These are phyloP conservation scores for Podarcis muralis DNA, from an alignment of 2,113 vertebrate genomes.

Conservation along the genomic window DNA sequence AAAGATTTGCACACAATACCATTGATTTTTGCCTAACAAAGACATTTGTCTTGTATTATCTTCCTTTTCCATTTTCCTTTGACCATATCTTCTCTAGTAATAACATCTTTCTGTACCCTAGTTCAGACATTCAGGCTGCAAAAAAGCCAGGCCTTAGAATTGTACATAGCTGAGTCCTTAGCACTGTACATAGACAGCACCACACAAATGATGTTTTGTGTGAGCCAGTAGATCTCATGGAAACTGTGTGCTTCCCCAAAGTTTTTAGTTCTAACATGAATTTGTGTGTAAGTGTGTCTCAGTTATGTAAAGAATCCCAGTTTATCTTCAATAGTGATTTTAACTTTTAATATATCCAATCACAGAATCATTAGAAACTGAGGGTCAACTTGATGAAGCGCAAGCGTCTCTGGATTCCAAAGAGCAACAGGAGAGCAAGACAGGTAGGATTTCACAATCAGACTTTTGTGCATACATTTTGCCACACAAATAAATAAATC, in stretches of 20 bases:
- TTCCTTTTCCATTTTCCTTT: not conserved
- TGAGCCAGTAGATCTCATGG: not conserved
- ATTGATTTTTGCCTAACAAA: not conserved
- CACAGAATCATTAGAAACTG: not conserved
- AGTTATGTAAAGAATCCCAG: not conserved
- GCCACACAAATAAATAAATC: not conserved
- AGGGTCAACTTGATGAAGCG: slow-evolving; percentile 13
- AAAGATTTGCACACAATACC: not conserved
- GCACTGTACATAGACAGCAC: not conserved
- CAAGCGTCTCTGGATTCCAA: not conserved
- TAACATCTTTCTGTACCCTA: slow-evolving; percentile 6
- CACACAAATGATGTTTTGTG: not conserved
- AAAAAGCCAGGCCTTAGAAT: not conserved
- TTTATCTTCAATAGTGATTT: not conserved
- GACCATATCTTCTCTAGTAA: not conserved
- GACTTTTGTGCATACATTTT: not conserved
- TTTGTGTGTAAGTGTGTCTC: not conserved
- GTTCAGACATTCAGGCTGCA: not conserved
- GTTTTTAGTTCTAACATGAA: not conserved
- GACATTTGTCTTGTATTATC: not conserved
- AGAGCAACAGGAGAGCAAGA: slow-evolving; percentile 30
- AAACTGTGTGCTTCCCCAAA: not conserved
- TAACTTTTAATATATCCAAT: not conserved
- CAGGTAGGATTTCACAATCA: slow-evolving; percentile 32
- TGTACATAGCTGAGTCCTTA: not conserved